Evolutionary conservation across 1,140 invertebrate species (phyloP).

Genomic region (Neodiprion pinetum): DNA sequence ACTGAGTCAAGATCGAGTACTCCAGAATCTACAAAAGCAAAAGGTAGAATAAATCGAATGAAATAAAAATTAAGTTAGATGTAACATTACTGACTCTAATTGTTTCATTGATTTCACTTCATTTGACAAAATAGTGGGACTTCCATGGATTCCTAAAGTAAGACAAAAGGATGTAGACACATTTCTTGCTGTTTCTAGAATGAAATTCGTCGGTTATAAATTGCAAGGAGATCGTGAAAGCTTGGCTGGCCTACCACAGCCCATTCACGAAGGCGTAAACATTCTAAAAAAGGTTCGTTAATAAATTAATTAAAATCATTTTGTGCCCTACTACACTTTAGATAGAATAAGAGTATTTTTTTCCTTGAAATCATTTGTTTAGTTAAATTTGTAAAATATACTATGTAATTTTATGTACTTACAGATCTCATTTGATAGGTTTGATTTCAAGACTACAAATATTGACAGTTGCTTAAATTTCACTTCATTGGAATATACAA

Average conservation of each 20-base stretch:
- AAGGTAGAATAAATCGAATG: neutral
- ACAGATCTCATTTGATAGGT: too few relatives aligned
- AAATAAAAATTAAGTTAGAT: constrained; percentile 7
- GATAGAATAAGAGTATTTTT: constrained; percentile 8
- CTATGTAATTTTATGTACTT: neutral
- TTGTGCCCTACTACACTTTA: constrained; percentile 14
- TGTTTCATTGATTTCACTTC: constrained; percentile 20
- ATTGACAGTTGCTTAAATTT: too few relatives aligned
- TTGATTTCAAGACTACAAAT: too few relatives aligned
- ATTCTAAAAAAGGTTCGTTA: constrained; percentile 77
- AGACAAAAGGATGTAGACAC: constrained; percentile 89
- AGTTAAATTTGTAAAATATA: neutral
- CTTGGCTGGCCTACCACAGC: constrained; percentile 90
- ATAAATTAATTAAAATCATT: constrained; percentile 2
- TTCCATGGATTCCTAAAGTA: constrained; percentile 98
- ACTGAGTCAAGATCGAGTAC: neutral
- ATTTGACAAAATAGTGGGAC: constrained; percentile 56
- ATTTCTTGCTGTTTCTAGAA: constrained; percentile 89
- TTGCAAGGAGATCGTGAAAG: constrained; percentile 85
- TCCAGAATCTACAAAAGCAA: neutral
- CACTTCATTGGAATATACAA: too few relatives aligned
- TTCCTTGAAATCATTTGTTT: constrained; percentile 8
- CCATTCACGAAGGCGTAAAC: constrained; percentile 93
- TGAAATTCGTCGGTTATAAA: constrained; percentile 95
- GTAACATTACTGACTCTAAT: neutral